Base-by-base conservation (phyloP, 1,140 invertebrate genomes). In the Leucophenga varia region DNA sequence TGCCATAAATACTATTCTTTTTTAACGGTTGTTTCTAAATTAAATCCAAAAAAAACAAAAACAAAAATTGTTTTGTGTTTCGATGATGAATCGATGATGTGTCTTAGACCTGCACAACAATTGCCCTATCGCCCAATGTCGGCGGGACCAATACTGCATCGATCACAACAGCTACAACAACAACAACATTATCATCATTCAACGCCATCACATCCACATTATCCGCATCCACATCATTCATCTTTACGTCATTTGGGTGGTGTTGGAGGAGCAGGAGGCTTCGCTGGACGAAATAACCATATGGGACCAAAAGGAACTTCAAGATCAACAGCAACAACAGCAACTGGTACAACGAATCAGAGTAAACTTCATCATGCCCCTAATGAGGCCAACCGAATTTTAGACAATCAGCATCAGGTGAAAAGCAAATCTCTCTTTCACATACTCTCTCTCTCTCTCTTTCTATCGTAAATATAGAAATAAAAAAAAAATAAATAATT, bases 111-210 rank as follows among this genome's bases (percentile, higher is more conserved):
- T 44, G 59, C 64, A 52, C 53, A 61, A 39, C 72, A 70, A 54
- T 58, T 74, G 53, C 72, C 72, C 20, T 64, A 74, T 65, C 68
- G 72, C 34, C 72, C 72, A 49, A 64, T 74, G 60, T 74, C 72
- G 51, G 72, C 72, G 49, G 72, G 72, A 64, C 72, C 72, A 54
- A 60, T 74, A 50, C 48, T 74, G 47, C 71, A 74, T 72, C 71
- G 70, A 40, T 55, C 64, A 63, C 64, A 64, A 54, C 54, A n/a
- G n/a, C n/a, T n/a, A n/a, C n/a, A n/a, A n/a, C n/a, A n/a, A n/a
- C 19, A 40, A 31, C 41, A 42, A 25, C 16, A 43, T 39, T 37
- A 42, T 19, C 36, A 47, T 32, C 45, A 34, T 16, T 30, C 45
- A 47, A 19, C 22, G 28, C 34, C 22, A 39, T 18, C 7, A 16